Base-by-base conservation (phyloP, 2,888 invertebrate genomes). In the Hypena proboscidalis region DNA sequence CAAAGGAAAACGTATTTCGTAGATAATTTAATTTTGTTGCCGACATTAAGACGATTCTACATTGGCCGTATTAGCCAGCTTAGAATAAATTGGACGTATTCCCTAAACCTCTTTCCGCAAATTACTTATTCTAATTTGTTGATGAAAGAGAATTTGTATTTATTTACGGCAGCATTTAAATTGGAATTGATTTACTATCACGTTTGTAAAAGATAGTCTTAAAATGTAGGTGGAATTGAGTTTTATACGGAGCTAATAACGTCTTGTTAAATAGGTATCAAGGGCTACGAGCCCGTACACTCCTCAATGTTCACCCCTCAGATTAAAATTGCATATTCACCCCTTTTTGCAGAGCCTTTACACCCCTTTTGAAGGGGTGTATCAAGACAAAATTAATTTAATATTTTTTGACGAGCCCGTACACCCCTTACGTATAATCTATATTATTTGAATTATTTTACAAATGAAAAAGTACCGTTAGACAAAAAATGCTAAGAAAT, bases 11-110 rank as follows among this genome's bases (percentile, higher is more conserved):
- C 53, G 57, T 59, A 67, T 64, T 68, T 59, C 43, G 46, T 50
- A 61, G 64, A 64, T 68, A 69, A 69, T 68, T 69, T 64, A 64
- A 72, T 71, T 63, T 63, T 58, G 50, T 51, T 42, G 37, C 38
- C 39, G 11, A 49, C 53, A 49, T 59, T 46, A 63, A 48, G 60
- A 64, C 48, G 50, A 37, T 42, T 50, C 48, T 64, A 59, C 50
- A 59, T 46, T 30, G 52, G 34, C 23, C 42, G 44, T 42, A 58
- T 56, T 58, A 56, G 36, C 30, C 10, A 48, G 52, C 50, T 58
- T 21, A 46, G 49, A 52, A 49, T 38, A 55, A 54, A 61, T 61
- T 52, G 55, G 34, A 11, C 10, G 47, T 51, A 27, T 45, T 49
- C 51, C 23, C 19, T 15, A 25, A 10, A 13, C 22, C 5, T 27